Conservation (phyloP, 2,797 vertebrate genomes). For the Chaetophractus vellerosus region DNA sequence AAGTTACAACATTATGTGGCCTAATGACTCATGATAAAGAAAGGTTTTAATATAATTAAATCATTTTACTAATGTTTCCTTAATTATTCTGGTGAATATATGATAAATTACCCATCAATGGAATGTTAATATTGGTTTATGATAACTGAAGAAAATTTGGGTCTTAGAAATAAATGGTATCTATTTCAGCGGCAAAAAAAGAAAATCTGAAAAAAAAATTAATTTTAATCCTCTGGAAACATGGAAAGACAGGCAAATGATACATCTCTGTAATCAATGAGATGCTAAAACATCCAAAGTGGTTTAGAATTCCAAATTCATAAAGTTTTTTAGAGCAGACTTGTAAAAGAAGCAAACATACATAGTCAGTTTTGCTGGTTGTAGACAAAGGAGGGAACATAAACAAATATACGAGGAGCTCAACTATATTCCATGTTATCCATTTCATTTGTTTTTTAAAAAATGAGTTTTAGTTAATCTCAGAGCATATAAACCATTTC, state of each 20-base stretch:
- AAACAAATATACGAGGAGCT: not conserved
- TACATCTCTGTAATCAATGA: not conserved
- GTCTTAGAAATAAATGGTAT: slow-evolving; percentile 15
- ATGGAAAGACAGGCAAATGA: not conserved
- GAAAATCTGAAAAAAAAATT: not conserved
- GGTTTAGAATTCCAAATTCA: slow-evolving; percentile 39
- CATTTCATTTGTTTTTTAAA: not conserved
- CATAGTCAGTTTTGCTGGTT: slow-evolving; percentile 6
- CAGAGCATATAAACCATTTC: not conserved
- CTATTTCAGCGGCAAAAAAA: not conserved
- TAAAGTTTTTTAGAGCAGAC: not conserved
- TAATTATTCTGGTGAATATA: slow-evolving; percentile 42
- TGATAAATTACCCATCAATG: slow-evolving; percentile 29
- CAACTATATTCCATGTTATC: not conserved
- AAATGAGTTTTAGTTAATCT: not conserved
- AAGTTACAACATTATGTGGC: slow-evolving; percentile 10
- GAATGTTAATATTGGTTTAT: slow-evolving; percentile 57
- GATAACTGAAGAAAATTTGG: not conserved
- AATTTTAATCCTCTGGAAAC: not conserved
- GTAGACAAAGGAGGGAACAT: not conserved
- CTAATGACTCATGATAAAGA: slow-evolving; percentile 66
- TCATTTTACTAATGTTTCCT: slow-evolving; percentile 28
- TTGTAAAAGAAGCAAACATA: not conserved
- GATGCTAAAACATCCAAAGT: not conserved
- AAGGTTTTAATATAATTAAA: slow-evolving; percentile 27